A percentile compares a stretch with the other conserved stretches of the same genome.
These are phyloP conservation scores for Chroicocephalus ridibundus DNA, from an alignment of 2,113 vertebrate genomes.

Conservation along the genomic window DNA sequence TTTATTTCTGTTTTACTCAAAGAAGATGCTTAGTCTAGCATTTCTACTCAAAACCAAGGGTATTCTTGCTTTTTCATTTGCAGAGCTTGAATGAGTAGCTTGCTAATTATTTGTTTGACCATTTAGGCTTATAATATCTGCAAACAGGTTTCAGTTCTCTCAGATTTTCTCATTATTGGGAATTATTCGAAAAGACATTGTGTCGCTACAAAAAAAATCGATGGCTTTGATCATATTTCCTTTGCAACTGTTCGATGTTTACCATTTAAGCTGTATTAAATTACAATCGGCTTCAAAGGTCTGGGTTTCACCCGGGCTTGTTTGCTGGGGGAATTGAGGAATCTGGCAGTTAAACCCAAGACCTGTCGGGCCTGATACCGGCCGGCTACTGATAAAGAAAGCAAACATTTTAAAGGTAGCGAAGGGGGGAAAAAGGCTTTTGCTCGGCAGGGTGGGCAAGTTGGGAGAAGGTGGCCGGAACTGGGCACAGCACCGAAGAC, in stretches of 20 bases:
- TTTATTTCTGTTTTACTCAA: neutral
- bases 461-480: accelerated
- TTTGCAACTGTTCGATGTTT: conserved; percentile 26
- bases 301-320: conserved; percentile 11
- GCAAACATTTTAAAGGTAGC: neutral
- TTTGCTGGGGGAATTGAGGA: conserved; percentile 13
- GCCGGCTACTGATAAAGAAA: neutral
- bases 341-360: neutral
- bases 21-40: neutral
- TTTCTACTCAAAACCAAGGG: neutral
- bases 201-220: neutral
- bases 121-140: conserved; percentile 5
- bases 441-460: accelerated
- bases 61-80: neutral
- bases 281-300: conserved; percentile 43
- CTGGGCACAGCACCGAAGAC: accelerated
- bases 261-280: conserved; percentile 43
- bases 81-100: neutral
- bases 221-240: conserved; percentile 56
- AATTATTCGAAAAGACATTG: conserved; percentile 35
- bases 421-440: no score
- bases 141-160: conserved; percentile 6
- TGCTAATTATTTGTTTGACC: conserved; percentile 36
- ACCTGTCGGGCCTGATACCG: neutral
- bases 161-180: conserved; percentile 8